Percentiles rank a stretch among this genome's conserved stretches.
Conservation (phyloP, 53 echinoderm and acorn worm genomes). For the Paracentrotus lividus region DNA sequence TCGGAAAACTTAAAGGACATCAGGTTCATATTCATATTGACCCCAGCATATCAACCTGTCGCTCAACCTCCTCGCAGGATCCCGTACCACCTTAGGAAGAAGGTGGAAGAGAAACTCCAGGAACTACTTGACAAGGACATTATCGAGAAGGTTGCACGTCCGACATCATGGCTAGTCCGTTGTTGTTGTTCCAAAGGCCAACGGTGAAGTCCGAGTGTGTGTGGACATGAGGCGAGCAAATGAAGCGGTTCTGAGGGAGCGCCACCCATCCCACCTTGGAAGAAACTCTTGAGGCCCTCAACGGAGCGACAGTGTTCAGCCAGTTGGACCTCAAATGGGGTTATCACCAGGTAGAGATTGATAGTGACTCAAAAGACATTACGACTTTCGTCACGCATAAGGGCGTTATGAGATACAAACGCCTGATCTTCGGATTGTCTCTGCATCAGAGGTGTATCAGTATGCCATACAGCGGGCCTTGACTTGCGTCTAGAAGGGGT, state of each 20-base stretch:
- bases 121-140: constrained; percentile 52
- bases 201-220: constrained; percentile 62
- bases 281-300: constrained; percentile 16
- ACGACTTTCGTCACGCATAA: too few relatives aligned
- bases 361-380: too few relatives aligned
- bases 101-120: constrained; percentile 66
- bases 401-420: too few relatives aligned
- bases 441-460: too few relatives aligned
- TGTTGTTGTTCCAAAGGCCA: constrained; percentile 61
- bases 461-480: too few relatives aligned
- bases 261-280: constrained; percentile 70
- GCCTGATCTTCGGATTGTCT: too few relatives aligned
- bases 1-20: constrained; percentile 54
- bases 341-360: too few relatives aligned
- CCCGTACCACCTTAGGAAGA: constrained; percentile 59
- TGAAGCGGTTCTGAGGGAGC: constrained; percentile 62
- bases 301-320: constrained; percentile 30
- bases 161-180: constrained; percentile 69
- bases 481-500: too few relatives aligned
- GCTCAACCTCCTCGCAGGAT: constrained; percentile 74
- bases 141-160: too few relatives aligned
- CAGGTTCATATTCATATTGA: constrained; percentile 42
- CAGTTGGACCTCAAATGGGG: constrained; percentile 67
- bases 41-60: constrained; percentile 40
- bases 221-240: constrained; percentile 71